phyloP scores from a whole-genome alignment of 2,888 invertebrate species.

The Miltochrista miniata region DNA sequence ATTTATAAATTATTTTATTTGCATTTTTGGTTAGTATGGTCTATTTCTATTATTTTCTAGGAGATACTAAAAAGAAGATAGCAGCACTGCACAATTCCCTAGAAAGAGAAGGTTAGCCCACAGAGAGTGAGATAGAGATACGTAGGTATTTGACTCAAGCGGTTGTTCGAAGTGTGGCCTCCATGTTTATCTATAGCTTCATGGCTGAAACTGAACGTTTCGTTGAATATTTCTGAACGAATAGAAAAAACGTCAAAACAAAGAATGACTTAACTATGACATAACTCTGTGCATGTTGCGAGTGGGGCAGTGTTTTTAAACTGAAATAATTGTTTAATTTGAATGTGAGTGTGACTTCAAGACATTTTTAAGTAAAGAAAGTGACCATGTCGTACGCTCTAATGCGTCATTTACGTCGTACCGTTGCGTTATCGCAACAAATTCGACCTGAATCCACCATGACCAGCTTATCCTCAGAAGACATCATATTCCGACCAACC shows the following conservation, averaged over 20 bases:
- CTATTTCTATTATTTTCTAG: too few species aligned
- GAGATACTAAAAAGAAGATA: too few species aligned
- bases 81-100: too few species aligned
- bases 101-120: too few species aligned
- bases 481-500: conserved; percentile 72
- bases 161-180: too few species aligned
- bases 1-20: too few species aligned
- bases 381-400: conserved; percentile 68
- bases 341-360: conserved; percentile 44
- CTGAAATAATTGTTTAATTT: conserved; percentile 28
- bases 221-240: conserved; percentile 46
- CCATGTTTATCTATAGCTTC: too few species aligned
- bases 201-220: too few species aligned
- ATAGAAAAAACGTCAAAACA: conserved; percentile 55
- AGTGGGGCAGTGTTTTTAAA: conserved; percentile 39
- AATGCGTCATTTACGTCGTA: conserved; percentile 68
- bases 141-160: too few species aligned
- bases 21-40: too few species aligned
- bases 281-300: conserved; percentile 24
- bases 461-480: conserved; percentile 73
- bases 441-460: conserved; percentile 68
- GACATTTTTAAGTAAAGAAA: conserved; percentile 21
- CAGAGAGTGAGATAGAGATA: too few species aligned
- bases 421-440: conserved; percentile 60
- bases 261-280: conserved; percentile 51